phyloP scores from a whole-genome alignment of 2,797 vertebrate species.

The Graptemys geographica region DNA sequence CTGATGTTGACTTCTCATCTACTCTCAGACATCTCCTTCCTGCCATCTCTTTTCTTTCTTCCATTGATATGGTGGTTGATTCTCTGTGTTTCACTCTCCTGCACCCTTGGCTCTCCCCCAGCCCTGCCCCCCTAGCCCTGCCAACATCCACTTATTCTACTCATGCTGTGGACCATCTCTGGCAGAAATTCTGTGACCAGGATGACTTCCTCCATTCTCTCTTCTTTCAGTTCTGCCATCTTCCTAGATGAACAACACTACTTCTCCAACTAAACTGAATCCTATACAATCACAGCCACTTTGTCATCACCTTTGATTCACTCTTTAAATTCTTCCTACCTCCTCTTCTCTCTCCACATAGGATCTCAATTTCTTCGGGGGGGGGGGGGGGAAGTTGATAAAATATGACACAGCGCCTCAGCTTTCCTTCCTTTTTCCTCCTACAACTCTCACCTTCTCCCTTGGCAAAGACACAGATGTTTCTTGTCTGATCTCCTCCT shows the following conservation, averaged over 20 bases:
- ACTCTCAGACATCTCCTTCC: too few relatives aligned
- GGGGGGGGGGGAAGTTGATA: not conserved
- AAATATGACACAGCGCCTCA: not conserved
- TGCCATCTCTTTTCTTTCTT: too few relatives aligned
- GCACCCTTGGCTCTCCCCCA: too few relatives aligned
- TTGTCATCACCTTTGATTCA: not conserved
- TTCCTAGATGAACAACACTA: not conserved
- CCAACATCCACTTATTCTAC: too few relatives aligned
- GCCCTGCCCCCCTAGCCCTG: too few relatives aligned
- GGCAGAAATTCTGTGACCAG: too few relatives aligned
- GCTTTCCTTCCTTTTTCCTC: not conserved
- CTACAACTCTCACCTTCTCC: not conserved
- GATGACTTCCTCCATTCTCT: too few relatives aligned
- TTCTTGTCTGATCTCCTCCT: slow-evolving; percentile 1
- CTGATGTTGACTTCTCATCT: too few relatives aligned
- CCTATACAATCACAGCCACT: not conserved
- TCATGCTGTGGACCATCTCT: too few relatives aligned
- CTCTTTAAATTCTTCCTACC: not conserved
- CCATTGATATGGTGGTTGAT: too few relatives aligned
- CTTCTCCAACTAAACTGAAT: not conserved
- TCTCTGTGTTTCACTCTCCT: too few relatives aligned
- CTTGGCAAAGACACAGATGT: not conserved
- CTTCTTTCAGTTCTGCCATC: too few relatives aligned
- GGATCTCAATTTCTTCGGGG: not conserved
- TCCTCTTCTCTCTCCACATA: not conserved